Evolutionary conservation across 1,140 invertebrate species (phyloP).

Genomic region (Bombyx mandarina): DNA sequence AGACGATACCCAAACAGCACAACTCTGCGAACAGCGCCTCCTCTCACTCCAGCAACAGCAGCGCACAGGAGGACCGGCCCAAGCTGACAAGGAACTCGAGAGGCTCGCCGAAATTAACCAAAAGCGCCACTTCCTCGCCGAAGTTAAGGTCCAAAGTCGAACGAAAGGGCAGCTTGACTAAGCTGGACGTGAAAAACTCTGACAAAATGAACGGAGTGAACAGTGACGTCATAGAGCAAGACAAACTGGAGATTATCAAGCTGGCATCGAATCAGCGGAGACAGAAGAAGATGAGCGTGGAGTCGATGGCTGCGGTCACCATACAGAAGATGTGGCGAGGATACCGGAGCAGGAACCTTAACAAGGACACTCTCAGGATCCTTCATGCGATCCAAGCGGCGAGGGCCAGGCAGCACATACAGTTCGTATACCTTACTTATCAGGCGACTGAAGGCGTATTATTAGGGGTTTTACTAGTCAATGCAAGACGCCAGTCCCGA

Average conservation of each 20-base stretch:
- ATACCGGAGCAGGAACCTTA: slow-evolving; percentile 84
- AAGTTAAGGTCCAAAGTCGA: slow-evolving; percentile 60
- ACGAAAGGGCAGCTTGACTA: slow-evolving; percentile 51
- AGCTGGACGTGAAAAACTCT: slow-evolving; percentile 73
- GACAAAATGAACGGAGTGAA: slow-evolving; percentile 59
- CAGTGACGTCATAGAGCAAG: slow-evolving; percentile 28
- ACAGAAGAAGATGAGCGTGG: slow-evolving; percentile 52
- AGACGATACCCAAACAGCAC: slow-evolving; percentile 38
- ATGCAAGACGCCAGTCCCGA: too few species aligned
- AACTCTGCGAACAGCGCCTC: slow-evolving; percentile 27
- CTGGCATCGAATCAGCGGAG: slow-evolving; percentile 54
- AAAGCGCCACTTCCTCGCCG: slow-evolving; percentile 66
- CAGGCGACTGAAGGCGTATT: too few species aligned
- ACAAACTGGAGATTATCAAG: slow-evolving; percentile 46
- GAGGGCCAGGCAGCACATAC: slow-evolving; percentile 88
- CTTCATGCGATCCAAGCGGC: slow-evolving; percentile 85
- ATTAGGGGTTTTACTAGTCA: too few species aligned
- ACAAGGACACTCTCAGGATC: slow-evolving; percentile 79
- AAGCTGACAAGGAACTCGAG: slow-evolving; percentile 26
- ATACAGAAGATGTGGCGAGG: slow-evolving; percentile 93
- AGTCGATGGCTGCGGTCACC: slow-evolving; percentile 77
- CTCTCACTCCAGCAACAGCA: slow-evolving; percentile 51
- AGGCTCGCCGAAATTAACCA: slow-evolving; percentile 65
- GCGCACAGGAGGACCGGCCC: slow-evolving; percentile 40
- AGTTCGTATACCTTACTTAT: slow-evolving; percentile 72